A percentile compares a stretch with the other conserved stretches of the same genome.
Conservation (phyloP, 2,888 invertebrate genomes). For the Conus canariensis region DNA sequence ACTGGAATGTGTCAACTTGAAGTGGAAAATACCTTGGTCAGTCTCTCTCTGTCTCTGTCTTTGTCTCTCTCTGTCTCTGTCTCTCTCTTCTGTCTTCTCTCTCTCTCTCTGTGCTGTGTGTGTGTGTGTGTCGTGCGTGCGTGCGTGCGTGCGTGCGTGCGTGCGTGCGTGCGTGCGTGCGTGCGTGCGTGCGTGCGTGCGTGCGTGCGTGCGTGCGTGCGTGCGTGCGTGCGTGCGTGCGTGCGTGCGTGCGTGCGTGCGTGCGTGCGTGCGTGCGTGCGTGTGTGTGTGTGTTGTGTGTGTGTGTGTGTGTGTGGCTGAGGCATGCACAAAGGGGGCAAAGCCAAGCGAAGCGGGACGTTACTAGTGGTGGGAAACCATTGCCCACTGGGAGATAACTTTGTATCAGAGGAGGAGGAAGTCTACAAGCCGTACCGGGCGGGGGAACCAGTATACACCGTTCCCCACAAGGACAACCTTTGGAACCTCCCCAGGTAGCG, state of each 20-base stretch:
- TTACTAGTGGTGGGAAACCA: no score
- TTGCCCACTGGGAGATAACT: no score
- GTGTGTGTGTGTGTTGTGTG: neutral
- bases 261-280: neutral
- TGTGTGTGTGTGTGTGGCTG: no score
- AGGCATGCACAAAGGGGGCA: no score
- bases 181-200: neutral
- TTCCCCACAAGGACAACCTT: no score
- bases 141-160: neutral
- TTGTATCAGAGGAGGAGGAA: no score
- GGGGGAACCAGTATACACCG: no score
- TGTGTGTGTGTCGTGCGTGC: neutral
- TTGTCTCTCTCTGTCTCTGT: neutral
- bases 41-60: slow-evolving; percentile 16
- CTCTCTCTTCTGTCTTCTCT: neutral
- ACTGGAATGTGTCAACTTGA: no score
- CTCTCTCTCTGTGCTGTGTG: neutral
- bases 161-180: no score
- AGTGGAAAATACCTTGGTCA: neutral
- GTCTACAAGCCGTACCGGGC: no score
- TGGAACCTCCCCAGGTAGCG: no score
- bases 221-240: neutral
- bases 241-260: neutral
- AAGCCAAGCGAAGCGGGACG: no score
- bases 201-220: neutral